Evolutionary conservation across 1,140 invertebrate species (phyloP), one percentile per base, ranked within the genome.

Genomic region (Bombus balteatus): DNA sequence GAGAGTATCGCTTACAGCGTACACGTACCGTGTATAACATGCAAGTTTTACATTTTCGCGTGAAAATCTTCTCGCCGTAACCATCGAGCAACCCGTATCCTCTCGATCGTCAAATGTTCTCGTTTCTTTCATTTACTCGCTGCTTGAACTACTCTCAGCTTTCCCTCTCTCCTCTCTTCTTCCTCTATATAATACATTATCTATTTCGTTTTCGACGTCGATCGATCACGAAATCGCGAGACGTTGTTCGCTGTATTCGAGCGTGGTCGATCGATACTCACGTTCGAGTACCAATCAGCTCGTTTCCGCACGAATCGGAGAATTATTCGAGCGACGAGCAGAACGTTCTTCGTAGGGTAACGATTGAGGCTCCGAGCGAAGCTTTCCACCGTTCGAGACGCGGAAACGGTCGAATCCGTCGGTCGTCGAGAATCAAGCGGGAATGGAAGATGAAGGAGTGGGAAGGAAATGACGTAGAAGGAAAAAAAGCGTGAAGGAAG

Each of bases 261-360:
- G 3, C 34, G 32, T 74, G 22, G 1, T 6, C 68, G 83, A 85
- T 85, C 83, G 78, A 85, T 81, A 72, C 82, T 53, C 47, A 25
- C 53, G 53, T 13, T 41, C 34, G 70, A 89, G 85, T 75, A 89
- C 87, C 88, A 89, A 89, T 89, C 87, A 83, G 80, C 74, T 89
- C 77, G 76, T 89, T 89, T 89, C 88, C 88, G 85, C 88, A 47
- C 87, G 88, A 90, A 87, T 90, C 81, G 70, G 59, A 75, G 79
- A 89, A 89, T 89, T 89, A 89, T 89, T 89, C 83, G 88, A 89
- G 87, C 86, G 70, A 70, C 68, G 74, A 71, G 83, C 43, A 22
- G 59, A 75, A 89, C 71, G 68, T 88, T 80, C 87, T 43, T 47
- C 74, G 59, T 41, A 28, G 82, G 76, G 79, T 85, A 89, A 85